Conservation (phyloP, 1,140 invertebrate genomes). For the Pseudomyrmex sp. region DNA sequence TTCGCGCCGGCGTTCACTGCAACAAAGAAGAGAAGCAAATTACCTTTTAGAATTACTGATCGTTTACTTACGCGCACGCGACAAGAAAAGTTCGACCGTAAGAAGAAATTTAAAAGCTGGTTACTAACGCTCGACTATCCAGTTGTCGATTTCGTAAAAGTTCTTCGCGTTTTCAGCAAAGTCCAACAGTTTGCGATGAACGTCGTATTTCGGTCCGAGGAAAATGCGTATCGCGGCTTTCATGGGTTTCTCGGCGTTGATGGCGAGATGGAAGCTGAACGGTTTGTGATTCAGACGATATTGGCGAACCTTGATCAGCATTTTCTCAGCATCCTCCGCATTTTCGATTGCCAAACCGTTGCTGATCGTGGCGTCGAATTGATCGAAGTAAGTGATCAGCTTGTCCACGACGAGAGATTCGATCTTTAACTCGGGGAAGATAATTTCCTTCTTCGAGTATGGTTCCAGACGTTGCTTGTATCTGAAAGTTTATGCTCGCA, state of each 20-base stretch:
- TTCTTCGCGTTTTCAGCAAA: slow-evolving; percentile 85
- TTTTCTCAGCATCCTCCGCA: slow-evolving; percentile 71
- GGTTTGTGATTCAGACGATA: slow-evolving; percentile 87
- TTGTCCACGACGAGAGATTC: slow-evolving; percentile 87
- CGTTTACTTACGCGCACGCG: not conserved
- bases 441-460: slow-evolving; percentile 87
- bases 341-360: slow-evolving; percentile 86
- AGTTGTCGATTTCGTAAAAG: slow-evolving; percentile 88
- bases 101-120: not conserved
- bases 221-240: slow-evolving; percentile 88
- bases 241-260: slow-evolving; percentile 86
- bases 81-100: not conserved
- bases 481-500: slow-evolving; percentile 50
- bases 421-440: slow-evolving; percentile 88
- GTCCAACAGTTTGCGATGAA: slow-evolving; percentile 83
- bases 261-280: slow-evolving; percentile 87
- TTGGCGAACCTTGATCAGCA: slow-evolving; percentile 77
- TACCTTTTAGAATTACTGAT: not conserved
- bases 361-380: slow-evolving; percentile 88
- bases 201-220: slow-evolving; percentile 89
- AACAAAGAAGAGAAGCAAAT: slow-evolving; percentile 27
- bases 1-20: slow-evolving; percentile 81
- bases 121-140: slow-evolving; percentile 79
- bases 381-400: slow-evolving; percentile 90
- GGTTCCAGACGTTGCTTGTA: slow-evolving; percentile 84